A percentile compares a stretch with the other conserved stretches of the same genome.
phyloP scores from a whole-genome alignment of 2,113 vertebrate species.

The Elanus axillaris region DNA sequence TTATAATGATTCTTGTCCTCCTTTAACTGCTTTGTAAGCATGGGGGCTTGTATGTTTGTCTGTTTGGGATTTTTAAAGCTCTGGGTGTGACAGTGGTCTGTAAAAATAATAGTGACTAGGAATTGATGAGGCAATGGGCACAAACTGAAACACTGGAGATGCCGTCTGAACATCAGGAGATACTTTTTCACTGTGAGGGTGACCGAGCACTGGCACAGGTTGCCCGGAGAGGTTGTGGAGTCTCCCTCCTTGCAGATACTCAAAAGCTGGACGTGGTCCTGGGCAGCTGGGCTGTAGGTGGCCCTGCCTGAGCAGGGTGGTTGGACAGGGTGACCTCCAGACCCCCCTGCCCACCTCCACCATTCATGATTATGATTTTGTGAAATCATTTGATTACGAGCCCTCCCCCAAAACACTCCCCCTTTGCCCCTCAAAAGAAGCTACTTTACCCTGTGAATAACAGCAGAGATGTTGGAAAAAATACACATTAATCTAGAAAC shows the following conservation, averaged over 20 bases:
- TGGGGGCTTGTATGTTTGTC: background rate
- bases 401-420: background rate
- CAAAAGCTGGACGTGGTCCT: background rate
- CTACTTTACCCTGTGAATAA: background rate
- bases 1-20: background rate
- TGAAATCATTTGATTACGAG: background rate
- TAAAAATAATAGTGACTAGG: background rate
- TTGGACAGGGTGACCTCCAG: background rate
- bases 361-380: background rate
- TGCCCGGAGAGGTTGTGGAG: background rate
- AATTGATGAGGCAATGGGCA: background rate
- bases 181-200: background rate
- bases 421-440: background rate
- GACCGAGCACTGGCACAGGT: background rate
- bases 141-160: background rate
- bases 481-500: background rate
- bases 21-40: background rate
- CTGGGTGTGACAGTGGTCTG: background rate
- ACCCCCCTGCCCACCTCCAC: background rate
- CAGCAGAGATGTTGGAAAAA: background rate
- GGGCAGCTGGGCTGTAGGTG: background rate
- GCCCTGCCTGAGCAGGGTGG: background rate
- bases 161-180: background rate
- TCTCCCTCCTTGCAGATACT: background rate
- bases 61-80: background rate